phyloP scores from a whole-genome alignment of 2,888 invertebrate species.

The Empis livida region DNA sequence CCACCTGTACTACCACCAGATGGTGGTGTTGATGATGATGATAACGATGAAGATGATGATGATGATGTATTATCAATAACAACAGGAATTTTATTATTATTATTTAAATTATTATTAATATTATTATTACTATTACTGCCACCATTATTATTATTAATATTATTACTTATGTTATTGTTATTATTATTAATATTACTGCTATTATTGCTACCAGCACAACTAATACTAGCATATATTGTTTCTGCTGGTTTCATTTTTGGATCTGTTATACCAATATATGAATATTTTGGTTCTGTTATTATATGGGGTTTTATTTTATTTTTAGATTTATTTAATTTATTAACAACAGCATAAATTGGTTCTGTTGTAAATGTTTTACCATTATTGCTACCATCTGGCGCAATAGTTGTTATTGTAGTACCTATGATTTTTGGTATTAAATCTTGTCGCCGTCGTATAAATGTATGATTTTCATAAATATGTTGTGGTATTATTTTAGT shows the following conservation, averaged over 20 bases:
- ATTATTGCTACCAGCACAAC: constrained; percentile 8
- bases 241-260: constrained; percentile 14
- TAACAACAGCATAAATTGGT: constrained; percentile 36
- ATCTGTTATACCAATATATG: constrained; percentile 25
- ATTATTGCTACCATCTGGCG: constrained; percentile 2
- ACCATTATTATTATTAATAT: constrained; percentile 10
- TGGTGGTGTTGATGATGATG: not conserved
- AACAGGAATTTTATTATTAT: too few relatives aligned
- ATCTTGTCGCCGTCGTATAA: constrained; percentile 19
- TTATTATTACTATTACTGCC: constrained; percentile 8
- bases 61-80: constrained; percentile 1
- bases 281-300: constrained; percentile 18
- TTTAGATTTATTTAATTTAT: constrained; percentile 35
- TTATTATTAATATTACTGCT: constrained; percentile 13
- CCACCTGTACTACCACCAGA: not conserved
- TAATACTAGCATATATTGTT: constrained; percentile 9
- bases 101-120: constrained; percentile 4
- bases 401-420: constrained; percentile 9
- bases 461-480: constrained; percentile 30
- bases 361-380: constrained; percentile 12
- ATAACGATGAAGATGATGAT: not conserved
- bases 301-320: constrained; percentile 24
- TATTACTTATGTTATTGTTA: constrained; percentile 13
- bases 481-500: constrained; percentile 15
- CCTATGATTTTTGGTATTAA: constrained; percentile 11